Percentiles rank a stretch among this genome's conserved stretches.
Conservation (phyloP, 2,113 vertebrate genomes). For the Siniperca knerii region DNA sequence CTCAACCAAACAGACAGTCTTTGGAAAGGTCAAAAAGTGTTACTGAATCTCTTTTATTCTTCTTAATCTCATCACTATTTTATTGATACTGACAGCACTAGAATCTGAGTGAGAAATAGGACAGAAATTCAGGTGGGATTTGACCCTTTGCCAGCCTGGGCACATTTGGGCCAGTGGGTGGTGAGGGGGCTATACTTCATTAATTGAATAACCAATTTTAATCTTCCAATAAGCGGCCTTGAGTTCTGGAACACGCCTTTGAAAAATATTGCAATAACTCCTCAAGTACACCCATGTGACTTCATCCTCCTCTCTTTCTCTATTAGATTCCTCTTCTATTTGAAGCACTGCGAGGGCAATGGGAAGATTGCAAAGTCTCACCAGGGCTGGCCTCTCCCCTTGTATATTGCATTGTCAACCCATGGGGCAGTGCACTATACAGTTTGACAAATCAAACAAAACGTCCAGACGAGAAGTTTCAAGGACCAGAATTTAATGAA, state of each 20-base stretch:
- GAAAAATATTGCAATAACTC: conserved; percentile 43
- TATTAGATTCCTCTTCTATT: conserved; percentile 15
- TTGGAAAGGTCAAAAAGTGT: not conserved
- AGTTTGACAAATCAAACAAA: not conserved
- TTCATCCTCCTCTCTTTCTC: not conserved
- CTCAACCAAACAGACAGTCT: not conserved
- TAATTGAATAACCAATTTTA: conserved; percentile 41
- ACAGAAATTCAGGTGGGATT: not conserved
- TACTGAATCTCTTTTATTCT: not conserved
- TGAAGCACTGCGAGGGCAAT: not conserved
- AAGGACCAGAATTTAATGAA: not conserved
- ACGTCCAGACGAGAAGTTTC: too few species aligned
- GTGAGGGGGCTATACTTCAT: not conserved
- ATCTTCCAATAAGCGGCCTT: conserved; percentile 6
- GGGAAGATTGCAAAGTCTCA: not conserved
- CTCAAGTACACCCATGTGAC: not conserved
- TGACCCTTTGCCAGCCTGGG: not conserved
- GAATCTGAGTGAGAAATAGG: not conserved
- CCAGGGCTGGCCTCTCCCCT: not conserved
- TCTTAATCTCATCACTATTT: not conserved
- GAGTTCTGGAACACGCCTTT: not conserved
- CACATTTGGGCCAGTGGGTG: not conserved
- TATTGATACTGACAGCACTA: not conserved
- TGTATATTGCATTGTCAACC: not conserved
- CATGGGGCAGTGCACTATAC: not conserved